These are phyloP conservation scores for Pandemis cinnamomeana DNA, from an alignment of 2,888 invertebrate genomes.

Conservation along the genomic window DNA sequence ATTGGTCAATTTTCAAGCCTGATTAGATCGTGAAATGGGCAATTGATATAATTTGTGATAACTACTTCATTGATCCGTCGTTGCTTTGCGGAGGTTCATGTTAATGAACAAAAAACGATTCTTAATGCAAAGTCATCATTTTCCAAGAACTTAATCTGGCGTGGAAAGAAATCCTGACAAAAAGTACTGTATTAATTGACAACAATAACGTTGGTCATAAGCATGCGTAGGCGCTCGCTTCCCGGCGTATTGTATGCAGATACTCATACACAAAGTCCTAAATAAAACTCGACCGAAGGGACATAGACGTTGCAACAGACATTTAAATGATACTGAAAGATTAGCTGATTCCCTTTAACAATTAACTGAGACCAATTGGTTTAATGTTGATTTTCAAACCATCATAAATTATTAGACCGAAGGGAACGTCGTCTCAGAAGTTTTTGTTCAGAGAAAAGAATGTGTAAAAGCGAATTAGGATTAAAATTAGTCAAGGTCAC, in stretches of 20 bases:
- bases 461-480: slow-evolving; percentile 16
- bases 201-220: slow-evolving; percentile 46
- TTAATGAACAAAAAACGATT: neutral
- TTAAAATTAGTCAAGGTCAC: neutral
- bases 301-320: neutral
- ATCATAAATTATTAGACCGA: neutral
- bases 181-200: slow-evolving; percentile 41
- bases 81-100: no score
- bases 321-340: neutral
- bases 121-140: neutral
- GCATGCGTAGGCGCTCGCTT: slow-evolving; percentile 40
- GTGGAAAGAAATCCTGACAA: slow-evolving; percentile 35
- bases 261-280: slow-evolving; percentile 11
- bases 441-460: slow-evolving; percentile 8
- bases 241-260: slow-evolving; percentile 50
- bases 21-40: no score
- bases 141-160: neutral
- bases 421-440: slow-evolving; percentile 15
- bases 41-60: no score
- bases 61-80: no score
- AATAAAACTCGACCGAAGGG: neutral
- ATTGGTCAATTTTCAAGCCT: no score
- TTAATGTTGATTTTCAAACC: slow-evolving; percentile 1
- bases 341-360: neutral
- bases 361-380: neutral